Evolutionary conservation across 2,888 invertebrate species (phyloP).

Genomic region (Drosophila mimetica): DNA sequence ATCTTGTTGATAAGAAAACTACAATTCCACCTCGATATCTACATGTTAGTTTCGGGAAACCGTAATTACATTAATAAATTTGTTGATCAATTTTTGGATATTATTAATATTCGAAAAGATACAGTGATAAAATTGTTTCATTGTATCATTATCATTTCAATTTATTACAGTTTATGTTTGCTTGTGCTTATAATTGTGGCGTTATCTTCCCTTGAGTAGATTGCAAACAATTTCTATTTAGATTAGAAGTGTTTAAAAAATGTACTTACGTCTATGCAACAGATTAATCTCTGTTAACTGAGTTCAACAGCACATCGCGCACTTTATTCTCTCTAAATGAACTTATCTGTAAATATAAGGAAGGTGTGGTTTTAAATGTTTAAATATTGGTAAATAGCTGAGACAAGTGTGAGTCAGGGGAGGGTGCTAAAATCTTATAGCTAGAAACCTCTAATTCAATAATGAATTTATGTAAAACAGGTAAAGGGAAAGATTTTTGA

Average conservation of each 20-base stretch:
- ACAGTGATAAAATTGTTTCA: too few relatives aligned
- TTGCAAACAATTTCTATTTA: neutral
- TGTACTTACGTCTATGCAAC: neutral
- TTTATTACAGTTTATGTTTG: neutral
- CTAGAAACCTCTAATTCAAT: too few relatives aligned
- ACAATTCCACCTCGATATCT: too few relatives aligned
- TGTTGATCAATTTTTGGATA: too few relatives aligned
- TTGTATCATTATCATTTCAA: too few relatives aligned
- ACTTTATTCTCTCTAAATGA: neutral
- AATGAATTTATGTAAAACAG: too few relatives aligned
- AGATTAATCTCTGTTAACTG: constrained; percentile 1
- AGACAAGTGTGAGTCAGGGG: too few relatives aligned
- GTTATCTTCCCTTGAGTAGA: neutral
- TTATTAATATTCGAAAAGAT: too few relatives aligned
- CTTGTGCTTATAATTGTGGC: neutral
- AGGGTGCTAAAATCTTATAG: too few relatives aligned
- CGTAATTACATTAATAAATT: neutral
- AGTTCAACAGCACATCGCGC: neutral
- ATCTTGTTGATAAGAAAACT: neutral
- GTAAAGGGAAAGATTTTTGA: too few relatives aligned
- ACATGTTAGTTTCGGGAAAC: neutral
- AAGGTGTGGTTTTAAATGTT: neutral
- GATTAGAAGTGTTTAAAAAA: constrained; percentile 1
- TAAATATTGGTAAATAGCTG: too few relatives aligned
- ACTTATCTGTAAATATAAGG: neutral